Base-by-base conservation (phyloP, 2,113 vertebrate species). In the Struthio camelus region DNA sequence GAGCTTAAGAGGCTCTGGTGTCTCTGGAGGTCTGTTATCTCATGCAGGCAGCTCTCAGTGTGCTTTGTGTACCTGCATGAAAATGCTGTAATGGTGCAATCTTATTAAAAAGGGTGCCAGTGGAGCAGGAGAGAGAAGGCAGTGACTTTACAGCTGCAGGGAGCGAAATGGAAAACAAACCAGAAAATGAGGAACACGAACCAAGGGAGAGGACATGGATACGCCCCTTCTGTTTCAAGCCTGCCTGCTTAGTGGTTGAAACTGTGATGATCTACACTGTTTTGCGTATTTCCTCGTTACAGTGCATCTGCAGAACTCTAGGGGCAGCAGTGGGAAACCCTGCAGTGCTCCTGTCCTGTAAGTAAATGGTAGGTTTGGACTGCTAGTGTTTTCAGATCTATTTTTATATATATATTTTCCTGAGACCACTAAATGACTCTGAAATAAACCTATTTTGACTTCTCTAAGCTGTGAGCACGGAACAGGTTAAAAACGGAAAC, bases 401-500 rank as follows among this genome's bases (percentile, higher is more conserved):
- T 76, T 95, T 94, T 91, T 72, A 2, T 64, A 36, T 95, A 86
- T 90, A 95, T 96, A 58, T 86, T 95, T 95, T 93, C 58, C 72
- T 89, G 85, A 84, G 89, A 75, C 85, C 19, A 13, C 48, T 80
- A 46, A 91, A 79, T 67, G 46, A 78, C 48, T 92, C 91, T 94
- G 89, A 97, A 96, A 77, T 95, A 94, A 96, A 96, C 53, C 84
- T 75, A 11, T 91, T 95, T 93, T 95, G 95, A 97, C 81, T 96
- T 96, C 46, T 78, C 42, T 94, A 95, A 82, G 89, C 94, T 97
- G 92, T 95, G 81, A 96, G 95, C 27, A 1, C 56, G 81, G 97
- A 97, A 96, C 91, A 96, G 97, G 97, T 98, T 97, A 97, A 97
- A 97, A 95, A 88, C 28, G 84, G 95, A 97, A 97, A 96, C 77